phyloP scores from a whole-genome alignment of 2,113 vertebrate species.

The Colinus virginianus region DNA sequence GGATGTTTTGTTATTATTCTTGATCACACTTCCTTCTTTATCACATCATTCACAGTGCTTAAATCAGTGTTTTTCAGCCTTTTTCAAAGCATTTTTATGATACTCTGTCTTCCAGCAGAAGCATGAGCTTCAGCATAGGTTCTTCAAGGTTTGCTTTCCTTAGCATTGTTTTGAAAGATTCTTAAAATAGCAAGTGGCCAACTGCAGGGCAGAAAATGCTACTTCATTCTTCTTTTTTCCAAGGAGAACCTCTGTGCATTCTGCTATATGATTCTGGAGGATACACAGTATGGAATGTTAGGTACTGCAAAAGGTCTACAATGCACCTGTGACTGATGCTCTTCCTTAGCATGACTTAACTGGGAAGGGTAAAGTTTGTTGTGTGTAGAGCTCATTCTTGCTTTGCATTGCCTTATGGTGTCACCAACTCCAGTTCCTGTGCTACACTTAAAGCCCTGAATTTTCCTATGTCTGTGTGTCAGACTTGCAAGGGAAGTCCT shows the following conservation, averaged over 20 bases:
- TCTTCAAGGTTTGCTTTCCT: neutral
- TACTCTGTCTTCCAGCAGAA: neutral
- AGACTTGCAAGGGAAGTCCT: neutral
- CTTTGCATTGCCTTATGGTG: neutral
- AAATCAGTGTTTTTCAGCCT: neutral
- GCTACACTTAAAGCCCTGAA: neutral
- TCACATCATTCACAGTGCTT: neutral
- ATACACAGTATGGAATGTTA: neutral
- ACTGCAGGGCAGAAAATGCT: neutral
- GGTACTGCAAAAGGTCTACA: neutral
- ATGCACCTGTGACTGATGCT: neutral
- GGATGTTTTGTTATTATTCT: neutral
- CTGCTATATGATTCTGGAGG: neutral
- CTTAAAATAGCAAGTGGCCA: neutral
- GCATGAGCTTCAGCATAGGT: neutral
- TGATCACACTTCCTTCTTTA: neutral
- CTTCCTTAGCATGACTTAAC: neutral
- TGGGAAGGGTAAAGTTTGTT: neutral
- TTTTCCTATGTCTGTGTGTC: neutral
- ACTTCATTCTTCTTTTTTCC: neutral
- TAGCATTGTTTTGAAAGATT: neutral
- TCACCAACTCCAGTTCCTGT: neutral
- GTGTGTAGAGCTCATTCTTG: accelerated
- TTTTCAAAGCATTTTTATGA: neutral
- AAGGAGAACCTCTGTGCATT: neutral